Percentiles rank a stretch among this genome's conserved stretches.
These are phyloP conservation scores for Limanda limanda DNA, from an alignment of 2,113 vertebrate species.

Conservation along the genomic window DNA sequence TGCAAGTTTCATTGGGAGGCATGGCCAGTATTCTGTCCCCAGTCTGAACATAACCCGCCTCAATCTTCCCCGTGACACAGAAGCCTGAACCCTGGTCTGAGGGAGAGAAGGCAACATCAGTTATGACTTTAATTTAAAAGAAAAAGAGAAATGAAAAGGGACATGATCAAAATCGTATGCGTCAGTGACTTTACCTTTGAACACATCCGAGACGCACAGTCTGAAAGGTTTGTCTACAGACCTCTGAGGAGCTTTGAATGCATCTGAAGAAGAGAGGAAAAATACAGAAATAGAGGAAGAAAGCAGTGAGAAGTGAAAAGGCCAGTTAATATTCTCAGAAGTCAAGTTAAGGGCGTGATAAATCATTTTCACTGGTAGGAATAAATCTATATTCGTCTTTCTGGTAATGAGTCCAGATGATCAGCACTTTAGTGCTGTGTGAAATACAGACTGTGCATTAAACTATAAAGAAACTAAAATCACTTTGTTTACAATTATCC, in stretches of 20 bases:
- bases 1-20: slow-evolving; percentile 98
- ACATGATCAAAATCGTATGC: background rate
- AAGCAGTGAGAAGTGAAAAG: background rate
- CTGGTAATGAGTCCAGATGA: background rate
- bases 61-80: slow-evolving; percentile 97
- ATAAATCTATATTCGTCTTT: background rate
- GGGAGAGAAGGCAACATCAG: slow-evolving; percentile 47
- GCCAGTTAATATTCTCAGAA: background rate
- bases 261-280: slow-evolving; percentile 81
- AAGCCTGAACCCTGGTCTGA: slow-evolving; percentile 98
- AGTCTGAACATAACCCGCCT: slow-evolving; percentile 94
- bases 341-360: background rate
- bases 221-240: slow-evolving; percentile 96
- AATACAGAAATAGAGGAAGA: background rate
- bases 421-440: background rate
- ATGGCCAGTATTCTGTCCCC: slow-evolving; percentile 92
- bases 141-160: background rate
- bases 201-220: slow-evolving; percentile 95
- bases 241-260: slow-evolving; percentile 92
- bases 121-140: background rate
- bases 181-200: slow-evolving; percentile 89
- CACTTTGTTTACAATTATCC: background rate
- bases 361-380: slow-evolving; percentile 50
- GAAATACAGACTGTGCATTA: background rate
- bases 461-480: background rate